Conservation (phyloP, 1,140 invertebrate species). For the Zelostemma sp. region DNA sequence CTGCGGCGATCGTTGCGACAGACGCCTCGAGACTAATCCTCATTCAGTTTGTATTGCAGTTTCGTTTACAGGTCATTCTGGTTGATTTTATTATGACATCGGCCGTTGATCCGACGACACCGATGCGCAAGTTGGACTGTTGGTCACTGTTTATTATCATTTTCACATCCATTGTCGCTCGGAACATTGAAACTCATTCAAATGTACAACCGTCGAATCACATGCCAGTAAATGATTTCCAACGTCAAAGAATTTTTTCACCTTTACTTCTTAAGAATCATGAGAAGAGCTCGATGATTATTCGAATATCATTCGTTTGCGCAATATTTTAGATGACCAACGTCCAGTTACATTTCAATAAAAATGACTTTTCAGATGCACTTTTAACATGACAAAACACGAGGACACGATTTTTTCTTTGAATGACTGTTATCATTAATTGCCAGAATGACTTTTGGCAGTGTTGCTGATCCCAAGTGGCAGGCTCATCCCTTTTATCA, state of each 20-base stretch:
- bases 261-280: no score
- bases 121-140: slow-evolving; percentile 24
- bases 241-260: no score
- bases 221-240: no score
- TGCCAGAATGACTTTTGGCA: slow-evolving; percentile 60
- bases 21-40: slow-evolving; percentile 47
- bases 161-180: no score
- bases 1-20: slow-evolving; percentile 30
- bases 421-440: slow-evolving; percentile 32
- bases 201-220: no score
- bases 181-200: no score
- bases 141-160: slow-evolving; percentile 27
- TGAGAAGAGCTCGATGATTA: no score
- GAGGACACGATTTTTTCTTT: not conserved
- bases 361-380: not conserved
- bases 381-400: not conserved
- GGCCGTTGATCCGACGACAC: slow-evolving; percentile 11
- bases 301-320: no score
- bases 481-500: slow-evolving; percentile 42
- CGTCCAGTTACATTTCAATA: not conserved
- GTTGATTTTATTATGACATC: slow-evolving; percentile 42
- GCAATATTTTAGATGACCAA: not conserved
- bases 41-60: slow-evolving; percentile 55
- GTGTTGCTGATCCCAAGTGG: slow-evolving; percentile 45
- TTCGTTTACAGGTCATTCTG: slow-evolving; percentile 64